Percentiles rank a stretch among this genome's conserved stretches.
These are phyloP conservation scores for Anser brachyrhynchus DNA, from an alignment of 2,113 vertebrate genomes.

Conservation along the genomic window DNA sequence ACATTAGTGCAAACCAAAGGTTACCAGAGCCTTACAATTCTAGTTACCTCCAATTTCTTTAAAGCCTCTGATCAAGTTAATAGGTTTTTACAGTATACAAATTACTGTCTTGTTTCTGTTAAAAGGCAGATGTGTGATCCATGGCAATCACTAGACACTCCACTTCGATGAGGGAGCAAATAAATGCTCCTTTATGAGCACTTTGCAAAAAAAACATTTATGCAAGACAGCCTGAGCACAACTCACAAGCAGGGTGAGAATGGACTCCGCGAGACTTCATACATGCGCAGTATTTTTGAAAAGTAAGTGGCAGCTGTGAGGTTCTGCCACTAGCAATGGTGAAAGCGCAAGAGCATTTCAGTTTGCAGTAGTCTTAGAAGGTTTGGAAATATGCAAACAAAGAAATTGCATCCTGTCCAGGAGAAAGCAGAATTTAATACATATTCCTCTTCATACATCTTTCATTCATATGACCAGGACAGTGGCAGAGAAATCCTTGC, in stretches of 20 bases:
- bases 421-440: background rate
- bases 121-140: background rate
- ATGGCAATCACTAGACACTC: background rate
- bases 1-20: background rate
- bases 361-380: background rate
- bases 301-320: background rate
- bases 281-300: background rate
- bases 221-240: background rate
- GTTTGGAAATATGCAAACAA: background rate
- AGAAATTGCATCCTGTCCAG: background rate
- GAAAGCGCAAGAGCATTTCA: background rate
- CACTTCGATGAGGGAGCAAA: background rate
- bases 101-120: background rate
- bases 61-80: background rate
- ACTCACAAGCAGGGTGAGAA: background rate
- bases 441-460: background rate
- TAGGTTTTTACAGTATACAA: background rate
- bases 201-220: background rate
- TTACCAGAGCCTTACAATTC: background rate
- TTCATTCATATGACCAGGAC: background rate
- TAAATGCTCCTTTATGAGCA: background rate
- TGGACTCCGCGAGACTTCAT: background rate
- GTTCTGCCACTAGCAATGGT: background rate
- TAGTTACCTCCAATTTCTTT: background rate
- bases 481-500: background rate